Conservation (phyloP, 2,797 vertebrate species). For the Toxotes lorentzi region DNA sequence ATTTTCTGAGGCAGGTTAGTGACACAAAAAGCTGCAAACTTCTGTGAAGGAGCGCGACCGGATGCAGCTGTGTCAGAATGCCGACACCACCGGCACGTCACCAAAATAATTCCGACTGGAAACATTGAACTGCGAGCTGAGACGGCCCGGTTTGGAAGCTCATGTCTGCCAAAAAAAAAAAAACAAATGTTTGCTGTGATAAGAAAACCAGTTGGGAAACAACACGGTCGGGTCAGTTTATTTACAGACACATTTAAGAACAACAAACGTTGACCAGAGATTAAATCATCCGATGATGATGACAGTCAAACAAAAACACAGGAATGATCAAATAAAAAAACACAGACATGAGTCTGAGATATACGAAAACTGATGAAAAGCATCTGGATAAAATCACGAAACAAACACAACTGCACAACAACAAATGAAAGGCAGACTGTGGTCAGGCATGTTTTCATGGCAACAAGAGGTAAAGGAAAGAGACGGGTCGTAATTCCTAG, state of each 20-base stretch:
- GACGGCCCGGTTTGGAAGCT: background rate
- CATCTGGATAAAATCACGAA: background rate
- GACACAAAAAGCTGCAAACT: background rate
- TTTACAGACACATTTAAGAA: background rate
- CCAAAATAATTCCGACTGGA: constrained; percentile 70
- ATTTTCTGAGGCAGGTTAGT: background rate
- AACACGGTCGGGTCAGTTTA: no score
- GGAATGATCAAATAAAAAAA: background rate
- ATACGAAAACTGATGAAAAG: background rate
- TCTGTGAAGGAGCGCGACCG: rapidly evolving
- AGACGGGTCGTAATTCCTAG: no score
- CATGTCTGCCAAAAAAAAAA: background rate
- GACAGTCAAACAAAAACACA: background rate
- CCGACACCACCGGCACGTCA: background rate
- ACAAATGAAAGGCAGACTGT: no score
- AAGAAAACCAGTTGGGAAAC: background rate
- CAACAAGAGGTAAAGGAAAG: background rate
- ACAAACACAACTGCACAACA: background rate
- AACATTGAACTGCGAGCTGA: background rate
- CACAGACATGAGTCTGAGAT: no score
- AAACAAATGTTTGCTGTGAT: background rate
- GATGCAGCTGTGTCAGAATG: constrained; percentile 31
- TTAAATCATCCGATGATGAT: no score
- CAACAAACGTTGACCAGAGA: background rate
- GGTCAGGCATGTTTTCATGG: background rate